These are phyloP conservation scores for Ochropacha duplaris DNA, from an alignment of 2,888 invertebrate genomes.

Conservation along the genomic window DNA sequence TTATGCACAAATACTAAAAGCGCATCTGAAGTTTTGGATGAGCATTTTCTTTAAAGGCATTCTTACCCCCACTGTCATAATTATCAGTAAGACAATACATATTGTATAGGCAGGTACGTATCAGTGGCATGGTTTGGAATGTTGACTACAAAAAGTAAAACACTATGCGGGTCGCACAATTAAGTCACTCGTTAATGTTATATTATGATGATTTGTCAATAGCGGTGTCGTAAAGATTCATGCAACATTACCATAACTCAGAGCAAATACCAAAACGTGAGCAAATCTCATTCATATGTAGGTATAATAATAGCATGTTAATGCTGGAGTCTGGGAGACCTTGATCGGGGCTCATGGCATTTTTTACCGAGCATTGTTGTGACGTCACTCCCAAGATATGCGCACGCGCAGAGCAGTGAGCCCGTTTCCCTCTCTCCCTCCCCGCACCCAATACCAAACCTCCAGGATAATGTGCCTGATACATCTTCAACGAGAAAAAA, in stretches of 20 bases:
- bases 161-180: not conserved
- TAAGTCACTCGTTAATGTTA: not conserved
- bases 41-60: no score
- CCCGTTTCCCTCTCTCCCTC: conserved; percentile 25
- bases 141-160: conserved; percentile 8
- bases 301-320: conserved; percentile 52
- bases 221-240: conserved; percentile 14
- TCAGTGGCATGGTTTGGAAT: conserved; percentile 3
- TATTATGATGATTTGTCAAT: not conserved
- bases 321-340: conserved; percentile 66
- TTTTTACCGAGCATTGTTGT: conserved; percentile 68
- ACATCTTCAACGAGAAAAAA: conserved; percentile 72
- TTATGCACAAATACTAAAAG: no score
- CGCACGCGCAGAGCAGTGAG: conserved; percentile 65
- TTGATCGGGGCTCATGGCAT: conserved; percentile 74
- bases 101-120: not conserved
- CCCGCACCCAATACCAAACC: conserved; percentile 61
- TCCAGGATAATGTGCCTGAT: conserved; percentile 77
- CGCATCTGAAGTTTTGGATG: no score
- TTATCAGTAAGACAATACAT: no score
- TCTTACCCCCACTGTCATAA: no score
- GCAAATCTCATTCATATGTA: conserved; percentile 48
- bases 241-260: conserved; percentile 25
- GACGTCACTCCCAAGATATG: conserved; percentile 77
- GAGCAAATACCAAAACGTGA: conserved; percentile 39